Conservation (phyloP, 2,797 vertebrate genomes). For the Xyrichtys novacula region DNA sequence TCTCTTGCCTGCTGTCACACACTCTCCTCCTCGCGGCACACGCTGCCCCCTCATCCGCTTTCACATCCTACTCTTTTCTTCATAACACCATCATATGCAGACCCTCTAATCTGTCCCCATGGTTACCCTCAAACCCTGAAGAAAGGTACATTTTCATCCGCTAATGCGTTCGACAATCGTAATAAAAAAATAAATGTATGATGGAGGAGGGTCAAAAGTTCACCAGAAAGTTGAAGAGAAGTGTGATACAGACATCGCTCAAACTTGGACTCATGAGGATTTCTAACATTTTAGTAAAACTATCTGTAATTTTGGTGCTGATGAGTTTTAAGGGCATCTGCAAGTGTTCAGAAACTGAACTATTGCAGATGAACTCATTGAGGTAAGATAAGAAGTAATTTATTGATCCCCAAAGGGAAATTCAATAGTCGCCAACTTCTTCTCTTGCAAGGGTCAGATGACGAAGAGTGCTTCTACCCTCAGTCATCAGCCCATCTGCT, state of each 20-base stretch:
- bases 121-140: conserved; percentile 13
- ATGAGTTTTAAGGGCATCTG: no score
- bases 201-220: no score
- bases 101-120: conserved; percentile 6
- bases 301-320: no score
- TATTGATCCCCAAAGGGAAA: no score
- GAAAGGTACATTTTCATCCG: background rate
- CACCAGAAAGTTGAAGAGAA: no score
- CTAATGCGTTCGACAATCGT: background rate
- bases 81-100: conserved; percentile 35
- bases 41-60: conserved; percentile 28
- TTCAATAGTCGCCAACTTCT: background rate
- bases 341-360: no score
- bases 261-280: no score
- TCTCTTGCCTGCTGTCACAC: conserved; percentile 40
- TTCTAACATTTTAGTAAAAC: no score
- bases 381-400: no score
- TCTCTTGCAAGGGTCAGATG: background rate
- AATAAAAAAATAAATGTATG: no score
- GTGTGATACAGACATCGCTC: no score
- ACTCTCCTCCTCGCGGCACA: conserved; percentile 18
- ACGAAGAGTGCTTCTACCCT: background rate
- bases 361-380: no score
- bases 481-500: background rate
- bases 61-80: conserved; percentile 35